phyloP scores from a whole-genome alignment of 30 jellyfish, hydroid and myxozoan genomes.

The Sanderia malayensis region DNA sequence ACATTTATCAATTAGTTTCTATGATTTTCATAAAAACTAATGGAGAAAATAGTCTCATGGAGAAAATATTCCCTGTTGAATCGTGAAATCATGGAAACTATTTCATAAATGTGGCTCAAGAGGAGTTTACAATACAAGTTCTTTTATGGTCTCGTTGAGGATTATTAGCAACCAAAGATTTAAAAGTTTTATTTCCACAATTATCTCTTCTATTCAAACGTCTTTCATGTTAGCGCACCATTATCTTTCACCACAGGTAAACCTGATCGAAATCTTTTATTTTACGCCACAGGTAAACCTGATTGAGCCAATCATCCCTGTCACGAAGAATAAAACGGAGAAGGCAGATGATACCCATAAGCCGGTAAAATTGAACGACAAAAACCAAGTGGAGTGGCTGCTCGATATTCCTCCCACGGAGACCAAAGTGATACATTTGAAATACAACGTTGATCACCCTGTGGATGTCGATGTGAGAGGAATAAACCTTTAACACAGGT shows the following conservation, averaged over 20 bases:
- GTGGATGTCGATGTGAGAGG: constrained; percentile 19
- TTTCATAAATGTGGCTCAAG: not conserved
- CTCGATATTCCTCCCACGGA: constrained; percentile 46
- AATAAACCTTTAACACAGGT: not conserved
- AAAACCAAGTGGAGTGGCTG: constrained; percentile 65
- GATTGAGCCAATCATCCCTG: constrained; percentile 49
- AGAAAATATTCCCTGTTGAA: not conserved
- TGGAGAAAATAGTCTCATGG: no score
- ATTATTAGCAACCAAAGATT: no score
- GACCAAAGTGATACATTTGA: constrained; percentile 42
- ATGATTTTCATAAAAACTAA: not conserved
- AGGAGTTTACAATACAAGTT: not conserved
- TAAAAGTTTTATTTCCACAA: not conserved
- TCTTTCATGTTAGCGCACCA: no score
- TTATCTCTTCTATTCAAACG: not conserved
- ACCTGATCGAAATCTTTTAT: no score
- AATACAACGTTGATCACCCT: constrained; percentile 62
- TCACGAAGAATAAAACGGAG: constrained; percentile 11
- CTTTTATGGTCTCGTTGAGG: no score
- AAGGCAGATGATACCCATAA: constrained; percentile 21
- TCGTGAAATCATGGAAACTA: not conserved
- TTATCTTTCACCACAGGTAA: not conserved
- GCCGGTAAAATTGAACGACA: constrained; percentile 47
- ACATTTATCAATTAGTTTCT: no score
- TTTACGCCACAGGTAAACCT: constrained; percentile 31